Evolutionary conservation across 1,140 invertebrate species (phyloP).

Genomic region (Drosophila fuyamai): DNA sequence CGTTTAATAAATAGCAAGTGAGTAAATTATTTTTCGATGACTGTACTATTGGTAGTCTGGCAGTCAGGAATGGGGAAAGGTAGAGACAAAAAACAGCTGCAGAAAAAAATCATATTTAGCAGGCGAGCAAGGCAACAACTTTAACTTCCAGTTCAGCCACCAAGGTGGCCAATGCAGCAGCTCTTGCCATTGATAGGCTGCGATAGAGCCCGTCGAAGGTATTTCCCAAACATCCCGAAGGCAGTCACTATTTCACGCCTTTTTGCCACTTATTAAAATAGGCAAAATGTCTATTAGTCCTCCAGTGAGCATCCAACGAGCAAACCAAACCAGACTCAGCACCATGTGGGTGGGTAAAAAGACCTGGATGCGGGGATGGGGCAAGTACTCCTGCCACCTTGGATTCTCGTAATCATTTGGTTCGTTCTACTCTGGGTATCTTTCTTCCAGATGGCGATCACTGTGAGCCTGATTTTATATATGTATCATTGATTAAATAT

Average conservation of each 20-base stretch:
- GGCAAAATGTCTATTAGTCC: constrained; percentile 79
- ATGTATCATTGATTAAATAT: constrained; percentile 21
- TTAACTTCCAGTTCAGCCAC: constrained; percentile 30
- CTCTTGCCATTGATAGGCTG: constrained; percentile 58
- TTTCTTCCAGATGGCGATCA: constrained; percentile 33
- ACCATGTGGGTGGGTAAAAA: constrained; percentile 35
- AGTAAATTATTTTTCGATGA: not conserved
- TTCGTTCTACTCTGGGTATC: constrained; percentile 1
- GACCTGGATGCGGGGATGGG: not conserved
- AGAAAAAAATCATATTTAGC: constrained; percentile 76
- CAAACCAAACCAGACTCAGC: constrained; percentile 15
- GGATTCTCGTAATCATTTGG: constrained; percentile 41
- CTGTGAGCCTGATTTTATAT: constrained; percentile 20
- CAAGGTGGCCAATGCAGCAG: constrained; percentile 42
- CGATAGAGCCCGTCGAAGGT: constrained; percentile 54
- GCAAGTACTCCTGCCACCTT: constrained; percentile 7
- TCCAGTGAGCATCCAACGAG: not conserved
- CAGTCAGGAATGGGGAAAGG: constrained; percentile 42
- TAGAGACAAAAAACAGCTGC: constrained; percentile 70
- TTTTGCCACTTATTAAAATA: constrained; percentile 82
- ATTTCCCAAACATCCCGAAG: constrained; percentile 50
- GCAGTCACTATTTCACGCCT: constrained; percentile 77
- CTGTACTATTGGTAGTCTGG: constrained; percentile 14
- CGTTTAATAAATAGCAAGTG: too few relatives aligned
- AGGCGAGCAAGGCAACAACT: constrained; percentile 32